Evolutionary conservation across 2,888 invertebrate species (phyloP).

Genomic region (Tridacna crocea): DNA sequence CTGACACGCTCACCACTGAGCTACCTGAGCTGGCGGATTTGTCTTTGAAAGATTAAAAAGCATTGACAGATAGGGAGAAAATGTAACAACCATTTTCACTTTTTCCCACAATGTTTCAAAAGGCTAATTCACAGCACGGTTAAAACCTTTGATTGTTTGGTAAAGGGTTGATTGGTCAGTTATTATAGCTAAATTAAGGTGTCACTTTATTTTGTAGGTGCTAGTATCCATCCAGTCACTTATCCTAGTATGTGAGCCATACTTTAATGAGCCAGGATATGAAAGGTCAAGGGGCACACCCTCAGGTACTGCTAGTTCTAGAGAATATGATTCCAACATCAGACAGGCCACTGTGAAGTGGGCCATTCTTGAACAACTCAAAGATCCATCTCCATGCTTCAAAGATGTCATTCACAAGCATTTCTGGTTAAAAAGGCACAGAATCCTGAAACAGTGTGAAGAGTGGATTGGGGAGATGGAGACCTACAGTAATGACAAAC

Average conservation of each 20-base stretch:
- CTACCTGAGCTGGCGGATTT: too few species aligned
- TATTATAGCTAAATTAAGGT: not conserved
- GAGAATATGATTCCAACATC: slow-evolving; percentile 97
- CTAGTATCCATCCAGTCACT: slow-evolving; percentile 85
- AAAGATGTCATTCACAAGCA: slow-evolving; percentile 90
- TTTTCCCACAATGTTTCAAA: not conserved
- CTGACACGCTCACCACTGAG: too few species aligned
- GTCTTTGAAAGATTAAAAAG: too few species aligned
- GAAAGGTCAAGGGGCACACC: slow-evolving; percentile 84
- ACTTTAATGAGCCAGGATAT: slow-evolving; percentile 85
- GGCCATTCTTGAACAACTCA: slow-evolving; percentile 97
- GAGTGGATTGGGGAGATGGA: slow-evolving; percentile 96
- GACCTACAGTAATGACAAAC: slow-evolving; percentile 90
- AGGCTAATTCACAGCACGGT: not conserved
- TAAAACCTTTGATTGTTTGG: not conserved
- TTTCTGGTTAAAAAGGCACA: slow-evolving; percentile 96
- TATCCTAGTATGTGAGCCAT: slow-evolving; percentile 84
- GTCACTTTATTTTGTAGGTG: slow-evolving; percentile 74
- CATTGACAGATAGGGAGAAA: not conserved
- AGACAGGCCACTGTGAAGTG: slow-evolving; percentile 97
- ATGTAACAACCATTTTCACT: not conserved
- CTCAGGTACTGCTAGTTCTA: slow-evolving; percentile 93
- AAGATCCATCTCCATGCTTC: slow-evolving; percentile 95
- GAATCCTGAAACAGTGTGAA: slow-evolving; percentile 94
- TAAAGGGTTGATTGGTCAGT: not conserved